Conservation (phyloP, 2,113 vertebrate species). For the Takifugu bimaculatus region DNA sequence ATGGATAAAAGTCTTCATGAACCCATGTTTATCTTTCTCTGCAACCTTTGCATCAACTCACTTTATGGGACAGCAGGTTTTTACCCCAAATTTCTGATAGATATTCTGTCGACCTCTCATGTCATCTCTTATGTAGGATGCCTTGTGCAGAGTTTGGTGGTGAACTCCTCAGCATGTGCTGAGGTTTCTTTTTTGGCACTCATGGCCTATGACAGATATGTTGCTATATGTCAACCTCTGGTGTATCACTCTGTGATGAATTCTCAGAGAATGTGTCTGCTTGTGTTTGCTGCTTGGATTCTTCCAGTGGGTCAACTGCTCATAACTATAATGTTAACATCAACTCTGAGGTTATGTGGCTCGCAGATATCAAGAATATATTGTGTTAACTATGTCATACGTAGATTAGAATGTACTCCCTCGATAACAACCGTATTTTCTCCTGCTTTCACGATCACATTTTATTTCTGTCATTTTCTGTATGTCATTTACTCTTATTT, state of each 20-base stretch:
- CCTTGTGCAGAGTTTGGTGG: too few species aligned
- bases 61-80: too few species aligned
- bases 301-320: conserved; percentile 25
- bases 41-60: too few species aligned
- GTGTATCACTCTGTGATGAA: conserved; percentile 67
- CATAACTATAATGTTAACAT: conserved; percentile 15
- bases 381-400: conserved; percentile 43
- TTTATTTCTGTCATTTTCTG: conserved; percentile 16
- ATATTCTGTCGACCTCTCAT: too few species aligned
- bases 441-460: conserved; percentile 33
- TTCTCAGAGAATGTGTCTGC: conserved; percentile 12
- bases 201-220: conserved; percentile 74
- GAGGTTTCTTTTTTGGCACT: conserved; percentile 35
- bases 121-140: too few species aligned
- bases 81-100: too few species aligned
- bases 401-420: conserved; percentile 14
- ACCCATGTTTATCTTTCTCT: too few species aligned
- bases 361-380: conserved; percentile 64
- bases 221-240: conserved; percentile 73
- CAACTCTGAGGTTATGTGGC: conserved; percentile 48
- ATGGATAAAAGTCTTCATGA: too few species aligned
- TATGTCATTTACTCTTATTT: conserved; percentile 33
- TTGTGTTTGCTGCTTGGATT: conserved; percentile 29
- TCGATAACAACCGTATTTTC: conserved; percentile 3
- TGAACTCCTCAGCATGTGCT: conserved; percentile 17